Conservation (phyloP, 2,888 invertebrate species). For the Psylliodes chrysocephalus region DNA sequence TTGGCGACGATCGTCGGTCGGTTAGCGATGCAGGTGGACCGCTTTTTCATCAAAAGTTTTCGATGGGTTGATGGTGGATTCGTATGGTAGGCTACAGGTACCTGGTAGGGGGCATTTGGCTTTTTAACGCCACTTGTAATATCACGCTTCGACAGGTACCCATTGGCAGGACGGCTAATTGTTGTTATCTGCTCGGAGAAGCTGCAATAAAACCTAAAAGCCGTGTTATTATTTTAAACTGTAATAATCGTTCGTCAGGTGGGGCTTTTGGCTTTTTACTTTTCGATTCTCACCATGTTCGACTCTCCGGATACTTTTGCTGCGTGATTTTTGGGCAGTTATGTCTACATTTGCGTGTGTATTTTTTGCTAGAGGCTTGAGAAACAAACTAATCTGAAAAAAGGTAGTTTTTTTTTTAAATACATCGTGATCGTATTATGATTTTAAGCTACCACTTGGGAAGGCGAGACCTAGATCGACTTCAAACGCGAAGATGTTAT, state of each 20-base stretch:
- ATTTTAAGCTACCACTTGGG: too few relatives aligned
- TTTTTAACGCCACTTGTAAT: constrained; percentile 44
- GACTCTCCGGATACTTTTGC: too few relatives aligned
- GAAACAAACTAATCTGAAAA: background rate
- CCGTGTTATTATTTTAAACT: constrained; percentile 41
- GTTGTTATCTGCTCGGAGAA: constrained; percentile 35
- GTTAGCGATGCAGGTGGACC: constrained; percentile 40
- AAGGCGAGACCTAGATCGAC: too few relatives aligned
- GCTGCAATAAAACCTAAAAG: constrained; percentile 41
- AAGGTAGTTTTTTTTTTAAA: too few relatives aligned
- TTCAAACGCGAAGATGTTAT: too few relatives aligned
- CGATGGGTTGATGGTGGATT: too few relatives aligned
- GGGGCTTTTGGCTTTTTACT: too few relatives aligned
- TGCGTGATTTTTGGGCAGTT: too few relatives aligned
- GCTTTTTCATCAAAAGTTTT: constrained; percentile 40
- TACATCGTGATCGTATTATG: too few relatives aligned
- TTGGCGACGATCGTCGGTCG: constrained; percentile 28
- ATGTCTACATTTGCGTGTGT: too few relatives aligned
- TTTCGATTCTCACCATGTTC: too few relatives aligned
- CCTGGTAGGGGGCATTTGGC: constrained; percentile 42
- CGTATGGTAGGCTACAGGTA: constrained; percentile 42
- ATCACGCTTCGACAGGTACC: constrained; percentile 42
- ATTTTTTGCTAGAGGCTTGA: too few relatives aligned
- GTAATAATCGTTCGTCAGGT: constrained; percentile 24
- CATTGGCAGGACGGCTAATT: constrained; percentile 34